Evolutionary conservation across 1,140 invertebrate genomes (phyloP).

Genomic region (Drosophila jambulina): DNA sequence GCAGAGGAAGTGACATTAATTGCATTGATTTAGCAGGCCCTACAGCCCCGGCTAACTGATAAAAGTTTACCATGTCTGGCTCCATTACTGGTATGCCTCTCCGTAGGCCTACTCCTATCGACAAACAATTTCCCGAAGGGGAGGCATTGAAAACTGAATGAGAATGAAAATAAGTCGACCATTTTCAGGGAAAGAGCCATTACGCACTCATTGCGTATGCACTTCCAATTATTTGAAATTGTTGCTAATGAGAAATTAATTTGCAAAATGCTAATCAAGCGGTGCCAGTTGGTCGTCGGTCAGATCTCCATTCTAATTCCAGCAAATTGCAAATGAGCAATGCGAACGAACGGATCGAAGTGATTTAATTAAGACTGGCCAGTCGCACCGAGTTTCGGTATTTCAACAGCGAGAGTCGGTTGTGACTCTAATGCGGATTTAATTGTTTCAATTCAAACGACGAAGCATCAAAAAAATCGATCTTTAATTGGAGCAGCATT

Average conservation of each 20-base stretch:
- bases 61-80: constrained; percentile 40
- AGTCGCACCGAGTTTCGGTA: constrained; percentile 18
- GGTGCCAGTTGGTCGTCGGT: constrained; percentile 28
- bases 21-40: constrained; percentile 75
- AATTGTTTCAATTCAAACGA: constrained; percentile 51
- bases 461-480: neutral
- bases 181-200: constrained; percentile 17
- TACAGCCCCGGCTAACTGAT: constrained; percentile 54
- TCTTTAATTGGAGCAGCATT: constrained; percentile 13
- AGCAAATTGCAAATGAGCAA: constrained; percentile 37
- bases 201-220: constrained; percentile 64
- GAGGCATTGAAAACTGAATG: neutral
- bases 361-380: constrained; percentile 59
- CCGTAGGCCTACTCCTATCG: constrained; percentile 4
- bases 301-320: constrained; percentile 46
- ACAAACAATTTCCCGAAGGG: constrained; percentile 8
- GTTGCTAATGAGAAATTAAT: constrained; percentile 79
- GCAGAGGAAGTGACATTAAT: constrained; percentile 81
- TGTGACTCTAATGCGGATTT: constrained; percentile 54
- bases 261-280: constrained; percentile 72
- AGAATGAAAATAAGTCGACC: neutral
- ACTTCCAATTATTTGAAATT: constrained; percentile 72
- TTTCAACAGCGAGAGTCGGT: constrained; percentile 21
- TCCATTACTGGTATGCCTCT: constrained; percentile 14
- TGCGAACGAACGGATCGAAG: constrained; percentile 34